Evolutionary conservation across 2,888 invertebrate species (phyloP).

Genomic region (Criorhina ranunculi): DNA sequence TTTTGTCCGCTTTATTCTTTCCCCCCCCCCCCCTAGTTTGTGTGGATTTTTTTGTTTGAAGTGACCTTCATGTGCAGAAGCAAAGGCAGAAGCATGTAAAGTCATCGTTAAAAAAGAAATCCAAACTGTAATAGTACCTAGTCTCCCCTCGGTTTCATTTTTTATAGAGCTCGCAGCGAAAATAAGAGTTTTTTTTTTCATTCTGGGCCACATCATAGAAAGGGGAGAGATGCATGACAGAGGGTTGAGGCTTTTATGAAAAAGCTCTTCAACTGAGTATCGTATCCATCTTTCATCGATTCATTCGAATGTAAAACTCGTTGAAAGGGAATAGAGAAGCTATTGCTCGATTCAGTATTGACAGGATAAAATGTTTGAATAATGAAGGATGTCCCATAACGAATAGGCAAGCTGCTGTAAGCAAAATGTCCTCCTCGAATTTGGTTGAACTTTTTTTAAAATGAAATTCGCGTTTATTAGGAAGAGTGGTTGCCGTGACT

Average conservation of each 20-base stretch:
- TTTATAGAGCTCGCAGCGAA: constrained; percentile 30
- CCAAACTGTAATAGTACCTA: constrained; percentile 44
- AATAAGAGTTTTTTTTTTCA: constrained; percentile 34
- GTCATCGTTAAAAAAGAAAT: constrained; percentile 59
- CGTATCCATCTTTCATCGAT: constrained; percentile 65
- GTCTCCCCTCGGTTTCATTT: constrained; percentile 9
- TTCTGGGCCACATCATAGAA: constrained; percentile 17
- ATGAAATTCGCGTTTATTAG: too few relatives aligned
- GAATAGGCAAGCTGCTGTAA: too few relatives aligned
- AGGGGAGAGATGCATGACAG: constrained; percentile 6
- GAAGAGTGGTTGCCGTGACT: too few relatives aligned
- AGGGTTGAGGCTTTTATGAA: constrained; percentile 31
- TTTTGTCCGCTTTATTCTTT: neutral
- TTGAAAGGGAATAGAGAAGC: constrained; percentile 14
- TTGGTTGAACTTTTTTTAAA: too few relatives aligned
- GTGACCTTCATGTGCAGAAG: constrained; percentile 70
- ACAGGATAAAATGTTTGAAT: neutral
- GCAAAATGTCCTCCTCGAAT: too few relatives aligned
- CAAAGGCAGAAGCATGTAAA: constrained; percentile 42
- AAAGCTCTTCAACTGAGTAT: constrained; percentile 30
- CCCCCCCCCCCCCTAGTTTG: constrained; percentile 4
- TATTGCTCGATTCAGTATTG: neutral
- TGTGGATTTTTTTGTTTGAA: constrained; percentile 57
- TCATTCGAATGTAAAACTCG: constrained; percentile 65
- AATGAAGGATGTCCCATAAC: too few relatives aligned